phyloP scores from a whole-genome alignment of 37 sponge, comb jelly and placozoan species.

The Tethya wilhelma region DNA sequence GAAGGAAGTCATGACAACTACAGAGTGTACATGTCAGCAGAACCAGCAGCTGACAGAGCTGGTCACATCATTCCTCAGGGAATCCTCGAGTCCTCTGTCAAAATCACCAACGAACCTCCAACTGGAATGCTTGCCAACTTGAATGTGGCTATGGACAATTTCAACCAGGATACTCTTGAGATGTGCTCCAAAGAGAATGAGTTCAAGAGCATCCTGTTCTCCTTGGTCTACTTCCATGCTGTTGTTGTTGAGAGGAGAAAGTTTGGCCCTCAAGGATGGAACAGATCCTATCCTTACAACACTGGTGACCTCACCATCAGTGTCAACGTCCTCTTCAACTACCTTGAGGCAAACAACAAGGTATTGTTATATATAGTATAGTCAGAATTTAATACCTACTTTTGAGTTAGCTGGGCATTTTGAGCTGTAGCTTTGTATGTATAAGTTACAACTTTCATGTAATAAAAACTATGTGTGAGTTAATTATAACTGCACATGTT shows the following conservation, averaged over 20 bases:
- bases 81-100: constrained; percentile 94
- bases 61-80: constrained; percentile 98
- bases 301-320: constrained; percentile 99
- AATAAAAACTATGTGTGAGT: no score
- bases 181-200: constrained; percentile 97
- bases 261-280: constrained; percentile 99
- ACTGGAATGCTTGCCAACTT: constrained; percentile 98
- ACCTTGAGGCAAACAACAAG: constrained; percentile 95
- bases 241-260: constrained; percentile 95
- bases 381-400: no score
- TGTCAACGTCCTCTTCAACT: constrained; percentile 98
- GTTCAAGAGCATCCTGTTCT: constrained; percentile 94
- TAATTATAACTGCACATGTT: background rate
- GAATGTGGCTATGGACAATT: constrained; percentile 93
- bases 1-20: constrained; percentile 80
- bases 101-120: constrained; percentile 99
- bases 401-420: no score
- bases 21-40: constrained; percentile 98
- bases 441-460: background rate
- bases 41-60: constrained; percentile 84
- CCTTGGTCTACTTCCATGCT: constrained; percentile 99
- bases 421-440: background rate
- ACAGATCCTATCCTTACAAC: constrained; percentile 96
- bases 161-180: constrained; percentile 99
- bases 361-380: no score